phyloP scores from a whole-genome alignment of 2,888 invertebrate genomes.

The Syrphus vitripennis region DNA sequence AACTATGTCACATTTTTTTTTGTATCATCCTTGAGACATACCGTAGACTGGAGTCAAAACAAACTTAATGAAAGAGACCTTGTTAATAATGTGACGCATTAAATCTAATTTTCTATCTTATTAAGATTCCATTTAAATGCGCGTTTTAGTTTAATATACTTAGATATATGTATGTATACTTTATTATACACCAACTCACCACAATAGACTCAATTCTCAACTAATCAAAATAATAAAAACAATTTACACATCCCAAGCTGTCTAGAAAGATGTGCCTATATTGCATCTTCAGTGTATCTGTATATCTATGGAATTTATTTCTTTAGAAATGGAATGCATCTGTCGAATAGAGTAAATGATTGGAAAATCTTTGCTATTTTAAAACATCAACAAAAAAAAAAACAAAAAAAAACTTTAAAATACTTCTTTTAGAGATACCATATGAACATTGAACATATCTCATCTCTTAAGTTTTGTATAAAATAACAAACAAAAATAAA shows the following conservation, averaged over 20 bases:
- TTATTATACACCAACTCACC: background rate
- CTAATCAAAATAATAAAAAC: background rate
- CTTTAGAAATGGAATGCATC: slow-evolving; percentile 53
- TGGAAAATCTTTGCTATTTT: slow-evolving; percentile 47
- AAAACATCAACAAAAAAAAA: background rate
- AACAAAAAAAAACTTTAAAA: slow-evolving; percentile 2
- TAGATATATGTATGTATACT: background rate
- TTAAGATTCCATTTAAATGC: slow-evolving; percentile 16
- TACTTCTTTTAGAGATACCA: slow-evolving; percentile 5
- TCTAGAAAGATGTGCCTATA: slow-evolving; percentile 15
- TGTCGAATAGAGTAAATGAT: slow-evolving; percentile 48
- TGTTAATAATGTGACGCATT: slow-evolving; percentile 8
- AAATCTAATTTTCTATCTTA: background rate
- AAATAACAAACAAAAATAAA: slow-evolving; percentile 7
- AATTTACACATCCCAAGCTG: slow-evolving; percentile 20
- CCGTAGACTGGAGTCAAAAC: background rate
- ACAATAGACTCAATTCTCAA: background rate
- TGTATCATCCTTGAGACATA: slow-evolving; percentile 15
- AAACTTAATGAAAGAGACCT: slow-evolving; percentile 10
- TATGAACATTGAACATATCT: background rate
- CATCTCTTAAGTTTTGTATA: slow-evolving; percentile 13
- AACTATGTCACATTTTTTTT: background rate
- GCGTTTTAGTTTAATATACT: background rate
- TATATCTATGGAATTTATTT: slow-evolving; percentile 39
- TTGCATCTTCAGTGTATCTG: background rate